Percentiles rank a stretch among this genome's conserved stretches.
phyloP scores from a whole-genome alignment of 2,113 vertebrate genomes.

The Rhipidura dahli region DNA sequence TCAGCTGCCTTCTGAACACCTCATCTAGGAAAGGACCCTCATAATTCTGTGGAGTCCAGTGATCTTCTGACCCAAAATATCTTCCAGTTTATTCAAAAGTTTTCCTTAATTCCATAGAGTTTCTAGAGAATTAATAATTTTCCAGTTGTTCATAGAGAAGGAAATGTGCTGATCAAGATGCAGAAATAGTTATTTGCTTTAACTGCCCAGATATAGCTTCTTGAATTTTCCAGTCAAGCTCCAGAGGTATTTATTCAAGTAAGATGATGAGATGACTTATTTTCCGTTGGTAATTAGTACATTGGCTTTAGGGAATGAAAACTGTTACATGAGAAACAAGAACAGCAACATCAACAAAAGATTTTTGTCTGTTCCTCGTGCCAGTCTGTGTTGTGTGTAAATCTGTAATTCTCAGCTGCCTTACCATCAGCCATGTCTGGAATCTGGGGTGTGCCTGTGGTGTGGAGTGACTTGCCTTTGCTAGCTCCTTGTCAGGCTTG shows the following conservation, averaged over 20 bases:
- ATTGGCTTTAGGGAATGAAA: slow-evolving; percentile 49
- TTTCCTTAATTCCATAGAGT: not conserved
- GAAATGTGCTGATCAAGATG: not conserved
- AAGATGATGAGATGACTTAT: slow-evolving; percentile 17
- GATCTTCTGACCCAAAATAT: not conserved
- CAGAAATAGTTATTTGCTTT: not conserved
- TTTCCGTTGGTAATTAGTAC: slow-evolving; percentile 43
- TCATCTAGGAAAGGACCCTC: not conserved
- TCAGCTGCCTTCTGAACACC: not conserved
- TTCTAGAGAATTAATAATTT: not conserved
- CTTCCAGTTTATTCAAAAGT: not conserved
- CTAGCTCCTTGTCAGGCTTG: not conserved
- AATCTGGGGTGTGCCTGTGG: slow-evolving; percentile 27
- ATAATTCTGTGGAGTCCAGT: not conserved
- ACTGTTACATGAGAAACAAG: slow-evolving; percentile 27
- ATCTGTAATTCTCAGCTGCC: slow-evolving; percentile 22
- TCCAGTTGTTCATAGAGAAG: not conserved
- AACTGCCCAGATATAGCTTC: not conserved
- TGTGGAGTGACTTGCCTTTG: not conserved
- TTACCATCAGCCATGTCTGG: slow-evolving; percentile 11
- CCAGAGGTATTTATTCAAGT: slow-evolving; percentile 19
- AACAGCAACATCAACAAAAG: slow-evolving; percentile 37
- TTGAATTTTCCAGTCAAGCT: slow-evolving; percentile 19
- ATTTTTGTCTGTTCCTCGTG: slow-evolving; percentile 27
- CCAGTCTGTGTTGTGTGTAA: slow-evolving; percentile 57